A percentile compares a stretch with the other conserved stretches of the same genome.
Conservation (phyloP, 2,113 vertebrate species). For the Leucopternis melanops region DNA sequence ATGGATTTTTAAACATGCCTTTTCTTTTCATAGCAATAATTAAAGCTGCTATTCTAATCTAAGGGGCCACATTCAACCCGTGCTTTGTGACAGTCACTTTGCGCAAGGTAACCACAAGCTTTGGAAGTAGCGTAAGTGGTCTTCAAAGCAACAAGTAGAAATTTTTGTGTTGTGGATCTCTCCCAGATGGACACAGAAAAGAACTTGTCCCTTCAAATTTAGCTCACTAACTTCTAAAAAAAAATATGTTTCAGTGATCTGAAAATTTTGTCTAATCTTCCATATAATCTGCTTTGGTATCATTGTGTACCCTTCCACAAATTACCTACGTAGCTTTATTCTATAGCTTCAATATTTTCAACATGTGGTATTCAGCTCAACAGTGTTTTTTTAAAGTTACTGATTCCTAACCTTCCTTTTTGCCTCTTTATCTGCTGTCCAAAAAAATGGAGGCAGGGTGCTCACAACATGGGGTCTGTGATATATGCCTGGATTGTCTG, state of each 20-base stretch:
- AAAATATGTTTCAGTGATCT: background rate
- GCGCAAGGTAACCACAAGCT: background rate
- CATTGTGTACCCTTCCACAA: background rate
- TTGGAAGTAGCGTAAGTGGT: background rate
- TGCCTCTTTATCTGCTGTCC: background rate
- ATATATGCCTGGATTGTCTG: background rate
- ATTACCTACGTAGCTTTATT: background rate
- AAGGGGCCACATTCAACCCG: background rate
- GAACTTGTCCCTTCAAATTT: background rate
- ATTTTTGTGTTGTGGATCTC: background rate
- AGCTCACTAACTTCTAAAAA: background rate
- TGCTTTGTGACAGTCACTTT: background rate
- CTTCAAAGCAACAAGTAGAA: background rate
- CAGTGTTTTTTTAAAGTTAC: background rate
- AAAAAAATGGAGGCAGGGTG: background rate
- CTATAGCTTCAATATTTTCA: background rate
- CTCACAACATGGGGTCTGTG: background rate
- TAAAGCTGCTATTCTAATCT: background rate
- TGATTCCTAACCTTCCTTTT: background rate
- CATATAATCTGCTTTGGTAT: background rate
- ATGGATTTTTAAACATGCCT: background rate
- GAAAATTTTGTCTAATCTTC: background rate
- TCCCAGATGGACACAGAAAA: background rate
- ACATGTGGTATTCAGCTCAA: rapidly evolving
- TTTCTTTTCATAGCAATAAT: background rate